Evolutionary conservation across 2,888 invertebrate genomes (phyloP).

Genomic region (Pseudanteris insignis): DNA sequence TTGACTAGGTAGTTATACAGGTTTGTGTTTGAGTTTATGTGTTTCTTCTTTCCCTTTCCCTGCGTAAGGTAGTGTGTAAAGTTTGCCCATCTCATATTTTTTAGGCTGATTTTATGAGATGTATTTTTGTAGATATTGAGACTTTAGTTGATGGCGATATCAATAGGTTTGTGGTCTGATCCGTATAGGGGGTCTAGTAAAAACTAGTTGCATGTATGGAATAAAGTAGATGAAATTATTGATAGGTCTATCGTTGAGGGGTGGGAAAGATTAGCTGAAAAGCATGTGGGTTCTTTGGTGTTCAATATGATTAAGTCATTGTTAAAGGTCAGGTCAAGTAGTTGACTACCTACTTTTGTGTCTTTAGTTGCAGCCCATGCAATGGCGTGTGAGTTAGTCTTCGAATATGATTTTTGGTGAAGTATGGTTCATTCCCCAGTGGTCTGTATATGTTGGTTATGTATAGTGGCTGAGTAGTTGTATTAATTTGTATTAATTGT

Average conservation of each 20-base stretch:
- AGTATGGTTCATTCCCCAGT: too few relatives aligned
- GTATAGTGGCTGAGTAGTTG: too few relatives aligned
- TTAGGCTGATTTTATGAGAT: background rate
- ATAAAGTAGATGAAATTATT: too few relatives aligned
- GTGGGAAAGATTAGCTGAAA: background rate
- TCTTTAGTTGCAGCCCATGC: background rate
- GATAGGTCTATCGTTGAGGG: constrained; percentile 3
- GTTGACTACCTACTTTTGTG: background rate
- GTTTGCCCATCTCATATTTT: constrained; percentile 2
- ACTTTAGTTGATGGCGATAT: background rate
- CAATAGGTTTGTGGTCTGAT: constrained; percentile 6
- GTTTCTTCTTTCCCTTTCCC: too few relatives aligned
- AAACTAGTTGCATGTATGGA: background rate
- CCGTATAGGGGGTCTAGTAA: background rate
- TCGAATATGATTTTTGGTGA: too few relatives aligned
- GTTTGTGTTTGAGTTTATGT: too few relatives aligned
- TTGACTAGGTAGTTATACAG: background rate
- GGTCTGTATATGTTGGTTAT: too few relatives aligned
- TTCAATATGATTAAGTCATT: too few relatives aligned
- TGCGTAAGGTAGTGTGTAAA: too few relatives aligned
- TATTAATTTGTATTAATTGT: too few relatives aligned
- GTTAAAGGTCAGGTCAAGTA: background rate
- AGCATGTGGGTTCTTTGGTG: too few relatives aligned
- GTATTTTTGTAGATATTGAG: background rate
- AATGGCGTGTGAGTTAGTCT: background rate